Base-by-base conservation (phyloP, 2,888 invertebrate genomes). In the Acanthoscelides obtectus region DNA sequence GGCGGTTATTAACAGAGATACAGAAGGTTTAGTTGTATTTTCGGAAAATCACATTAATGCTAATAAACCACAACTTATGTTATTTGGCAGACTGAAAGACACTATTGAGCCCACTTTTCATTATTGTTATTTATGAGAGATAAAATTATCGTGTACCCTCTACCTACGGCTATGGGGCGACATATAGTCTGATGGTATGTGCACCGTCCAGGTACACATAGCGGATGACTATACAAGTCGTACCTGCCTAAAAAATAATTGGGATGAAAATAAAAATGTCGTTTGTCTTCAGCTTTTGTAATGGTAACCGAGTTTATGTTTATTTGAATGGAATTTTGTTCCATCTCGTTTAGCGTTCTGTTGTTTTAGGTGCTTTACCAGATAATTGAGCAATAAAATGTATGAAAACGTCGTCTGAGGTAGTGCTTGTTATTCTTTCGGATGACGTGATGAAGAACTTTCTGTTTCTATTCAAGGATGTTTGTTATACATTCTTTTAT, bases 241-340 rank as follows among this genome's bases (percentile, higher is more conserved):
- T 74, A 75, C 74, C 74, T 76, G 75, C 75, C 75, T 78, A 73
- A 66, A 77, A 77, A 79, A 78, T 79, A 79, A 79, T 79, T 79
- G 79, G 77, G 75, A 77, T 74, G 72, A 75, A 73, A 74, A 76
- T 76, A 66, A 75, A 76, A 76, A 77, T 71, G 72, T 72, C 72
- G 75, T 72, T 71, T 70, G 70, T 66, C 69, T 64, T 70, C 66
- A 66, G 66, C 17, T 1, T 68, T 70, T 70, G 69, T 73, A 73
- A 74, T 74, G 72, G 75, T 72, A 75, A 73, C 74, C 70, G 71
- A 70, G 72, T 70, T 73, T 73, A 71, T 72, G 68, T 71, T 72
- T 70, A 69, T 75, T 75, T 72, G 71, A 72, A n/a, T 66, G 73
- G 72, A 71, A 71, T 73, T 73, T 71, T 70, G 68, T 72, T 72